Base-by-base conservation (phyloP, 2,888 invertebrate species). In the Serrognathus titanus region DNA sequence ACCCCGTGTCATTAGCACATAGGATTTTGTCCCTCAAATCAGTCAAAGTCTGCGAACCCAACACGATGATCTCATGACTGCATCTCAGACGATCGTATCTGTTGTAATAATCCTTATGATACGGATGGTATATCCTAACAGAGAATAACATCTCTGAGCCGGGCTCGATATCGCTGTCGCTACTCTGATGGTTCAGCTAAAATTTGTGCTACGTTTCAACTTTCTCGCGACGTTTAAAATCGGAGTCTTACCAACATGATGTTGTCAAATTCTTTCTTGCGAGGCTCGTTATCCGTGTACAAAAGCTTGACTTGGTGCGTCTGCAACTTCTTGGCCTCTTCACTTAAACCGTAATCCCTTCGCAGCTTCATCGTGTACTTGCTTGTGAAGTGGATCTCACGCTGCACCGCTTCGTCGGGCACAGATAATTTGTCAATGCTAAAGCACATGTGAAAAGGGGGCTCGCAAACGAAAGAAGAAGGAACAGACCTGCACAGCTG, bases 21-120 rank as follows among this genome's bases (percentile, higher is more conserved):
- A 80, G 77, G 62, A 95, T 85, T 63, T 84, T 82, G 70, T 93
- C 92, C 2, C 90, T 81, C 39, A 96, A 77, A 47, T 85, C 83
- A n/a, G 83, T 79, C 61, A 96, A 79, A 20, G 79, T 80, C 72
- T 90, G 89, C 12, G 79, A 77, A 1, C 89, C 89, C n/a, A 88
- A 75, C 0, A 89, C 81, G 9, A 82, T 74, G 59, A 87, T 81
- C 61, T 86, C 84, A 63, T 83, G 83, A 37, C 78, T 74, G 55
- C 82, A 80, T 49, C 76, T 76, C 9, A 81, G 78, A 38, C 65
- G 67, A 39, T 66, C 68, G 6, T 64, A 53, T 20, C 65, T 43
- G 47, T 20, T 63, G 47, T 58, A 45, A 59, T 12, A 37, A 36
- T 51, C 49, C 52, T 35, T 57, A 57, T 11, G 54, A 41, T 80